Base-by-base conservation (phyloP, 2,113 vertebrate species). In the Strix uralensis region DNA sequence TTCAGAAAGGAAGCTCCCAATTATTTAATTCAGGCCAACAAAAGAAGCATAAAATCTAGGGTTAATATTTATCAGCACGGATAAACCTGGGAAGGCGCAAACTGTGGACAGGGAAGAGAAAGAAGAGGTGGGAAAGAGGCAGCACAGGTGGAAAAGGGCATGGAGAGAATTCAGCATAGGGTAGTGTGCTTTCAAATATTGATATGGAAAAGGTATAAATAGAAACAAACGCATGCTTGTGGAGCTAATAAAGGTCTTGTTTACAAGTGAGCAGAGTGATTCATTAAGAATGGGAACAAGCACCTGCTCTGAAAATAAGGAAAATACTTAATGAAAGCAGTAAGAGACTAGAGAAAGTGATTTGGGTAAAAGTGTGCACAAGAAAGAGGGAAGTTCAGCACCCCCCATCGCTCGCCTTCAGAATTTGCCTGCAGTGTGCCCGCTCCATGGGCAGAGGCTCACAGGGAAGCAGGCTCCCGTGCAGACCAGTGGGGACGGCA, bases 151-250 rank as follows among this genome's bases (percentile, higher is more conserved):
- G 70, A 38, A 92, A 94, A 93, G 78, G 73, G 46, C 57, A 62
- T 8, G 20, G 89, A 74, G 85, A 47, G 78, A 93, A 94, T 49
- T 67, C 73, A 58, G 85, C 1, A 11, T 16, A 72, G 70, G 47
- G 81, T 46, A 70, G 57, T 15, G 22, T 95, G 88, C 74, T 93
- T 81, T 97, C 95, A 95, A 95, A 96, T 96, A 95, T 95, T 96
- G 89, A 91, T 96, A 93, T 38, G 92, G 93, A 62, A 72, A 83
- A 81, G 12, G 47, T 95, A 94, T 81, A 95, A 96, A 96, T 79
- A 97, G 94, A 92, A 94, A 86, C 34, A 91, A 91, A 52, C 7
- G 12, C 84, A 88, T 70, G 75, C 79, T 90, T 16, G 52, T 81
- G 86, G 38, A 88, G 77, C 86, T 96, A 95, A 95, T 96, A 95